Conservation (phyloP, 2,113 vertebrate species). For the Anas platyrhynchos region DNA sequence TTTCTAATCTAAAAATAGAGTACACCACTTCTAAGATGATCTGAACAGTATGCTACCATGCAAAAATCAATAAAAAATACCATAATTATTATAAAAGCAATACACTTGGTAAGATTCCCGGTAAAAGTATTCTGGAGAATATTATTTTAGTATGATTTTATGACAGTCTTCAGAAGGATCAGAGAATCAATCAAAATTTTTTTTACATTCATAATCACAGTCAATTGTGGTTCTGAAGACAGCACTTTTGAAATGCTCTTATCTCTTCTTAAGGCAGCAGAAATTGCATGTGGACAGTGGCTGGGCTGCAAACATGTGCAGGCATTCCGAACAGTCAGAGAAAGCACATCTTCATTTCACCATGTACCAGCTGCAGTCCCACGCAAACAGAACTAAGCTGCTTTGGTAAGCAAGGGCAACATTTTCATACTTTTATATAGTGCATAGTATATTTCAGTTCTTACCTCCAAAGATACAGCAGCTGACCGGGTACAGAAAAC, state of each 20-base stretch:
- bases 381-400: not conserved
- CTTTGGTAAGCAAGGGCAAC: not conserved
- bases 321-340: not conserved
- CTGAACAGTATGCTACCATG: not conserved
- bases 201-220: not conserved
- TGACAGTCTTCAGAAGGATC: not conserved
- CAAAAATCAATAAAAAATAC: not conserved
- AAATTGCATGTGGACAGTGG: not conserved
- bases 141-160: not conserved
- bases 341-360: not conserved
- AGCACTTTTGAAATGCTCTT: not conserved
- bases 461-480: conserved; percentile 71
- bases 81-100: not conserved
- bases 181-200: not conserved
- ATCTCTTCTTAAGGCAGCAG: not conserved
- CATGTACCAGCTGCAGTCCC: not conserved
- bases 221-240: not conserved
- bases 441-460: not conserved
- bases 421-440: not conserved
- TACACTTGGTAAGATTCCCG: not conserved
- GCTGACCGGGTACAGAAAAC: conserved; percentile 17
- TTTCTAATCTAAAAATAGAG: not conserved
- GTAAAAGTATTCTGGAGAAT: not conserved
- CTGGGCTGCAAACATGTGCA: not conserved
- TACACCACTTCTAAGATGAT: not conserved